phyloP scores from a whole-genome alignment of 2,113 vertebrate species.

The Nibea albiflora region DNA sequence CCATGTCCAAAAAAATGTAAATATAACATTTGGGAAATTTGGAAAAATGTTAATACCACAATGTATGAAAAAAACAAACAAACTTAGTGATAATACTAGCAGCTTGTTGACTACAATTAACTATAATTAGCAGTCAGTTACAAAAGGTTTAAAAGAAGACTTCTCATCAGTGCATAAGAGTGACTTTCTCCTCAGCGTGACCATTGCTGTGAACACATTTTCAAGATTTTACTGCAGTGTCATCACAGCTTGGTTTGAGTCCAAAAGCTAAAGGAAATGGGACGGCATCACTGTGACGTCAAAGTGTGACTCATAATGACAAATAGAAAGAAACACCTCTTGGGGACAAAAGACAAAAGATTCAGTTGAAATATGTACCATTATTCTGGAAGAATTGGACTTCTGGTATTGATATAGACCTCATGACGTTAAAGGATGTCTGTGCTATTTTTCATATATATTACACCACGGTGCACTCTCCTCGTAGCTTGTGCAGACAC shows the following conservation, averaged over 20 bases:
- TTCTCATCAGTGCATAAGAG: background rate
- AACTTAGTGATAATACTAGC: too few relatives aligned
- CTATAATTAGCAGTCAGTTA: too few relatives aligned
- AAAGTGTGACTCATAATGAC: constrained; percentile 17
- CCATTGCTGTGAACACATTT: background rate
- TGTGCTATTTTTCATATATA: constrained; percentile 50
- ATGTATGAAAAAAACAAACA: background rate
- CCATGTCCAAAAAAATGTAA: background rate
- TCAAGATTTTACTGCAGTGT: constrained; percentile 33
- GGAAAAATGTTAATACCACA: background rate
- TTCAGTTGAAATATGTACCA: background rate
- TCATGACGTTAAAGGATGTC: constrained; percentile 1
- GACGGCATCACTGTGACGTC: constrained; percentile 20
- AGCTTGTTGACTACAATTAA: too few relatives aligned
- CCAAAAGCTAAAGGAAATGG: background rate
- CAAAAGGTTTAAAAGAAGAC: background rate
- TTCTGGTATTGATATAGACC: constrained; percentile 14
- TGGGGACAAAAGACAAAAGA: constrained; percentile 5
- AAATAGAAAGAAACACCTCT: constrained; percentile 6
- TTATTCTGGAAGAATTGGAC: background rate
- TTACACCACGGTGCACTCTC: constrained; percentile 30
- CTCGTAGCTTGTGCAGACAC: constrained; percentile 14
- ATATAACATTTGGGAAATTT: background rate
- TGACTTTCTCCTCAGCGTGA: background rate
- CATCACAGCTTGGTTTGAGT: constrained; percentile 14